Evolutionary conservation across 2,797 vertebrate species (phyloP).

Genomic region (Centropyge bicolor): DNA sequence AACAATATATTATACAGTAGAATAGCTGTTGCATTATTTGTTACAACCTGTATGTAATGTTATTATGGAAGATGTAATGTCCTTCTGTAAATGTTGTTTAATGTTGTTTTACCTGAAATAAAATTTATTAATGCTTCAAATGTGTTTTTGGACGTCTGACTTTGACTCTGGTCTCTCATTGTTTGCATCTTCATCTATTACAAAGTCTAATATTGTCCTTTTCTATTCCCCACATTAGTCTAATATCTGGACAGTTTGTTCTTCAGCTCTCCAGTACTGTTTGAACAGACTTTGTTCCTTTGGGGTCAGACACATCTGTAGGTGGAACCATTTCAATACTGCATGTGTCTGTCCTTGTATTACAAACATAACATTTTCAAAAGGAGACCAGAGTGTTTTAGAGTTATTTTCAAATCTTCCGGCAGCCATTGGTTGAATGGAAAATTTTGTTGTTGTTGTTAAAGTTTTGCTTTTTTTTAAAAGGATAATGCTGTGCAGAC

Average conservation of each 20-base stretch:
- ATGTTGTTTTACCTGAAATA: conserved; percentile 95
- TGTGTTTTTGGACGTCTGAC: conserved; percentile 6
- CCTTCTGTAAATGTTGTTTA: conserved; percentile 94
- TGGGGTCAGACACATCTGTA: neutral
- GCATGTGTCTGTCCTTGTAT: neutral
- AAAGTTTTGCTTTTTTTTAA: neutral
- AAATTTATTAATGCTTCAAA: conserved; percentile 87
- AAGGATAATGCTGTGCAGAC: neutral
- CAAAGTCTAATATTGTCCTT: neutral
- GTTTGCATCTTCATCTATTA: neutral
- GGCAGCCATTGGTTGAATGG: neutral
- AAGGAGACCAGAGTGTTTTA: neutral
- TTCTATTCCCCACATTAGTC: too few relatives aligned
- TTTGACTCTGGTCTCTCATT: neutral
- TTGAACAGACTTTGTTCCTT: neutral
- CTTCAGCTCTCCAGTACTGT: neutral
- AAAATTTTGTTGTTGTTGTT: neutral
- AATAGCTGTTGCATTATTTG: conserved; percentile 91
- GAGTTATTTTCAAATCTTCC: neutral
- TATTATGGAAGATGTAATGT: conserved; percentile 97
- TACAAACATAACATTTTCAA: neutral
- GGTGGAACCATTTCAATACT: neutral
- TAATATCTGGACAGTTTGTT: neutral
- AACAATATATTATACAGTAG: conserved; percentile 89
- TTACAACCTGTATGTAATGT: conserved; percentile 94